These are phyloP conservation scores for Caenorhabditis uteleia DNA, from an alignment of 2,888 invertebrate species.

Conservation along the genomic window DNA sequence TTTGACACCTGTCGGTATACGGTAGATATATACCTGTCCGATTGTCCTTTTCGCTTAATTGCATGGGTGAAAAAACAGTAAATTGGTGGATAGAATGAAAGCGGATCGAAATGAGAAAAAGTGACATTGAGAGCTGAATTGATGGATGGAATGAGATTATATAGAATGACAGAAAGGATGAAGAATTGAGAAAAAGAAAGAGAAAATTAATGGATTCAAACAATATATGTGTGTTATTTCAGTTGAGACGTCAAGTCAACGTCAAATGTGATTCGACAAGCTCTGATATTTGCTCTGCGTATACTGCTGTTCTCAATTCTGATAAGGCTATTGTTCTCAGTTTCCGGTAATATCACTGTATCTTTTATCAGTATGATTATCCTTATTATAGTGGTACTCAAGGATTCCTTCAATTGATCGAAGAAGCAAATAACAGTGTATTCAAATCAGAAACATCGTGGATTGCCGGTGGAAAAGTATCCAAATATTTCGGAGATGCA, in stretches of 20 bases:
- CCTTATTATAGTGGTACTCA: constrained; percentile 55
- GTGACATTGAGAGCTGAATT: too few relatives aligned
- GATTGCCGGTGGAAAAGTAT: constrained; percentile 53
- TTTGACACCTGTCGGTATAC: too few relatives aligned
- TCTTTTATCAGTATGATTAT: neutral
- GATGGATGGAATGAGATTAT: too few relatives aligned
- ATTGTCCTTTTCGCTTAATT: too few relatives aligned
- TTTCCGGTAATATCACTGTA: constrained; percentile 46
- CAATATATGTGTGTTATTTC: constrained; percentile 16
- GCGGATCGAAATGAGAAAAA: too few relatives aligned
- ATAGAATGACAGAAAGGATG: too few relatives aligned
- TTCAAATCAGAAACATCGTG: constrained; percentile 35
- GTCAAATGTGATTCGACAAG: constrained; percentile 40
- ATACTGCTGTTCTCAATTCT: constrained; percentile 40
- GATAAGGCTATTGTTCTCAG: constrained; percentile 54
- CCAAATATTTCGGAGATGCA: constrained; percentile 60
- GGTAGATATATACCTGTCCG: too few relatives aligned
- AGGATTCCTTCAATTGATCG: constrained; percentile 49
- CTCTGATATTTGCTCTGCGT: constrained; percentile 53
- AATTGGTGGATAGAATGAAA: too few relatives aligned
- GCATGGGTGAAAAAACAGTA: too few relatives aligned
- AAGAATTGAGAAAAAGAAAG: neutral
- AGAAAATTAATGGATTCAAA: neutral
- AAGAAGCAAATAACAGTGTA: constrained; percentile 50
- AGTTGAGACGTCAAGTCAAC: constrained; percentile 44